These are phyloP conservation scores for Eristalis arbustorum DNA, from an alignment of 2,888 invertebrate genomes.

Conservation along the genomic window DNA sequence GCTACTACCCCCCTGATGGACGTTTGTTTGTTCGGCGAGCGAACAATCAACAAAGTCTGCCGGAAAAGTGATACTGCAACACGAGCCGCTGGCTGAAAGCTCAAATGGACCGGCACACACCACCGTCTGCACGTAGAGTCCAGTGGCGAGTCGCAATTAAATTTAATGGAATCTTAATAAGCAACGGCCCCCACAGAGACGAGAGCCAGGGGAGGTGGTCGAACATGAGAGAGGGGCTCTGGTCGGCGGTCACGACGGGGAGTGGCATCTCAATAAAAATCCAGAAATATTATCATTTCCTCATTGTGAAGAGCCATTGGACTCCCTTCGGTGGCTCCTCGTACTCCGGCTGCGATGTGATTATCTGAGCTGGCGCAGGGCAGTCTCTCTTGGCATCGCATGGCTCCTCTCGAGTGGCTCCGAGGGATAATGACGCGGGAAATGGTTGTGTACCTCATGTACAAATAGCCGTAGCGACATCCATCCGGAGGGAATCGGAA, in stretches of 20 bases:
- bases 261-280: conserved; percentile 44
- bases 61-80: conserved; percentile 31
- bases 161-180: conserved; percentile 60
- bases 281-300: conserved; percentile 68
- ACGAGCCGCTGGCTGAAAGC: conserved; percentile 22
- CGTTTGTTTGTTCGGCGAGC: not conserved
- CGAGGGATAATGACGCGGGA: conserved; percentile 26
- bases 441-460: conserved; percentile 39
- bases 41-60: not conserved
- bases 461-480: conserved; percentile 61
- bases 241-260: not conserved
- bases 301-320: conserved; percentile 42
- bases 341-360: conserved; percentile 29
- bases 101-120: not conserved
- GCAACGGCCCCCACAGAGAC: conserved; percentile 5
- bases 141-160: conserved; percentile 55
- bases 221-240: too few species aligned
- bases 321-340: conserved; percentile 16
- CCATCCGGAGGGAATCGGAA: conserved; percentile 61
- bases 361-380: conserved; percentile 35
- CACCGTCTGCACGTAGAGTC: not conserved
- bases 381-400: conserved; percentile 50
- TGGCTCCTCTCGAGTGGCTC: conserved; percentile 44
- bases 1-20: not conserved
- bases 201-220: too few species aligned